Percentiles rank a stretch among this genome's conserved stretches.
Conservation (phyloP, 2,113 vertebrate genomes). For the Bufo gargarizans region DNA sequence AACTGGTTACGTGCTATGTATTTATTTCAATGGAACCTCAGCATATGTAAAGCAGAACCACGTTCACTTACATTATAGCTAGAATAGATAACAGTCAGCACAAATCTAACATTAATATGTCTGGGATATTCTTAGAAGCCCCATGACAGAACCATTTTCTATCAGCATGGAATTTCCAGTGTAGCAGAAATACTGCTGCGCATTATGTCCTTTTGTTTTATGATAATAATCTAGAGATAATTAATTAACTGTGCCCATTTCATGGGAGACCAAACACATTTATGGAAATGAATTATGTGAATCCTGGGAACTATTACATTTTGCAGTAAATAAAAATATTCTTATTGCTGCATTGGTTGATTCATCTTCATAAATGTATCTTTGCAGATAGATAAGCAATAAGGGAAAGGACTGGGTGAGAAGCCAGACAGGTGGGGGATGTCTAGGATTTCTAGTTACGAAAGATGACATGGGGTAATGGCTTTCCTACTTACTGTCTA, state of each 20-base stretch:
- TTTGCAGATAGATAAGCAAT: background rate
- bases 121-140: slow-evolving; percentile 25
- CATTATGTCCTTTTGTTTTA: background rate
- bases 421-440: no score
- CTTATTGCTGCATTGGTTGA: background rate
- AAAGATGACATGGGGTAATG: no score
- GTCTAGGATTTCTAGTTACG: no score
- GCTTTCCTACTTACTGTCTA: no score
- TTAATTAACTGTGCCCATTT: background rate
- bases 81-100: slow-evolving; percentile 3
- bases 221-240: background rate
- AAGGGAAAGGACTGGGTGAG: no score
- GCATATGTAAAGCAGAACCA: no score
- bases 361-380: background rate
- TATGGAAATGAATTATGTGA: background rate
- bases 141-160: slow-evolving; percentile 17
- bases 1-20: background rate
- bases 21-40: background rate
- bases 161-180: slow-evolving; percentile 15
- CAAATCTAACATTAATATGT: background rate
- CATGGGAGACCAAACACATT: slow-evolving; percentile 9
- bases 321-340: background rate
- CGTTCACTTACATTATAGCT: background rate
- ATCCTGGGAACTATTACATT: background rate
- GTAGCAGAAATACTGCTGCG: background rate